Evolutionary conservation across 2,797 vertebrate genomes (phyloP), one percentile per base, ranked within the genome.

Genomic region (Parambassis ranga): DNA sequence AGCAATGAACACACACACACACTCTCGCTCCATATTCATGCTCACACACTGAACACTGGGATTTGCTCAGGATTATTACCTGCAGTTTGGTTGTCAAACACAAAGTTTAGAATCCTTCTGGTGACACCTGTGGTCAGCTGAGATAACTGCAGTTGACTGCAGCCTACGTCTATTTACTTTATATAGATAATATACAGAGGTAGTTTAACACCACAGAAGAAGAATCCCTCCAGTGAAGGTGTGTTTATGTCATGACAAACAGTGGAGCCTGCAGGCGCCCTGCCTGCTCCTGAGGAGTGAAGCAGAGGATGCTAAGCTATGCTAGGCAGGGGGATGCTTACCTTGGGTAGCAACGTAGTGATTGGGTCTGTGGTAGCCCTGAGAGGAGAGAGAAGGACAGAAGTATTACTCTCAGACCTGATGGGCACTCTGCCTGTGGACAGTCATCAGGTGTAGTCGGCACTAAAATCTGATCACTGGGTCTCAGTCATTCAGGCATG

Each of bases 261-360:
- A n/a, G n/a, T n/a, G n/a, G n/a, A n/a, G n/a, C n/a, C n/a, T n/a
- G n/a, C n/a, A n/a, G n/a, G n/a, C n/a, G n/a, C n/a, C n/a, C n/a
- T n/a, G n/a, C n/a, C n/a, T n/a, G n/a, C 6, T 3, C 7, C 7
- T 10, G 14, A 43, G 23, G 6, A 27, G 24, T 22, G 37, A 32
- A 31, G 33, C 30, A 30, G 28, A 16, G 16, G 41, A 7, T 16
- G 6, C 41, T 8, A 4, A 3, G 4, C 13, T 3, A 23, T 20
- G 23, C n/a, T n/a, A n/a, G n/a, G n/a, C n/a, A n/a, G 35, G 6
- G 3, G 26, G 0, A 13, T 35, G 53, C 93, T 93, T 91, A 98
- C 96, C 97, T 93, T 98, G 97, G 1, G 97, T 98, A 11, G 97
- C 96, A 67, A 98, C 93, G 82, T 98, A 98, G 83, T 98, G 95